These are phyloP conservation scores for Nettapus auritus DNA, from an alignment of 2,113 vertebrate genomes.

Conservation along the genomic window DNA sequence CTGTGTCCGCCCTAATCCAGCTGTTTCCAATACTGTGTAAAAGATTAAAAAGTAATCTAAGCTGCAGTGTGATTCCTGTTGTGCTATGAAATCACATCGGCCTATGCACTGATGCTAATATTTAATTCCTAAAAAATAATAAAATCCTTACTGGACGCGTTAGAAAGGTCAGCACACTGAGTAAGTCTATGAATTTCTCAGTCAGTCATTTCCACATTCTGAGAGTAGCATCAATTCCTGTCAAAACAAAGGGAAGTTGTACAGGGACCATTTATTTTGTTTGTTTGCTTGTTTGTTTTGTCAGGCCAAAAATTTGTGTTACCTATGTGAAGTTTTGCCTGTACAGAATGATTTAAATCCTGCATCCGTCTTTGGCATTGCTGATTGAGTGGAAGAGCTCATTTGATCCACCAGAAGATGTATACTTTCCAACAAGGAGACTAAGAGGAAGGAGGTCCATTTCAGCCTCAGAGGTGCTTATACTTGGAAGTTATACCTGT, in stretches of 20 bases:
- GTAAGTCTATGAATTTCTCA: neutral
- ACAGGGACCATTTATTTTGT: neutral
- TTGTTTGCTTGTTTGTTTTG: neutral
- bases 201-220: neutral
- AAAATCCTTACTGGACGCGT: neutral
- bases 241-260: neutral
- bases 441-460: neutral
- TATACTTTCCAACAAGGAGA: neutral
- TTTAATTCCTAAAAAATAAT: slow-evolving; percentile 19
- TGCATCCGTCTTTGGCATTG: neutral
- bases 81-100: slow-evolving; percentile 32
- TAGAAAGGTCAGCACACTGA: neutral
- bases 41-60: slow-evolving; percentile 31
- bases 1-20: neutral
- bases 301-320: neutral
- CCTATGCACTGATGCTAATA: neutral
- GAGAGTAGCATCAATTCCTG: neutral
- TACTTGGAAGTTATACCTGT: accelerated
- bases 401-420: neutral
- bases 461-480: neutral
- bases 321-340: neutral
- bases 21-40: neutral
- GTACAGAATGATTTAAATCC: neutral
- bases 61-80: neutral
- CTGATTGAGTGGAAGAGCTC: neutral